A percentile compares a stretch with the other conserved stretches of the same genome.
Conservation (phyloP, 2,888 invertebrate genomes). For the Penaeus monodon region DNA sequence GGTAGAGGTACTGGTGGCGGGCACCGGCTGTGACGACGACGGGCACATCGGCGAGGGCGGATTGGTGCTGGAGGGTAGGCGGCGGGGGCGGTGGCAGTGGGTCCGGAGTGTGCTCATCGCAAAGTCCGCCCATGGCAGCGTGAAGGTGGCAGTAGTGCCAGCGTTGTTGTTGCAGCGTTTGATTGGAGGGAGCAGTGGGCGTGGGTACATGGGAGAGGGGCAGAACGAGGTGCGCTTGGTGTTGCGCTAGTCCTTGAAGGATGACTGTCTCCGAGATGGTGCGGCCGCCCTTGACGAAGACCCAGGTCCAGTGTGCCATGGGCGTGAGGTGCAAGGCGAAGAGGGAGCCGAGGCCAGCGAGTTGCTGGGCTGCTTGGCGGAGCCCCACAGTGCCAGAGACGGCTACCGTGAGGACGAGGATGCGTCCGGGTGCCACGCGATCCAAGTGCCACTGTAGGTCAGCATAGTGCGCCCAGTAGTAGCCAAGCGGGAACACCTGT, state of each 20-base stretch:
- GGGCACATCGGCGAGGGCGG: slow-evolving; percentile 38
- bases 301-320: slow-evolving; percentile 61
- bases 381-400: slow-evolving; percentile 42
- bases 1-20: slow-evolving; percentile 60
- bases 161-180: slow-evolving; percentile 14
- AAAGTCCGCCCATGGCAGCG: slow-evolving; percentile 58
- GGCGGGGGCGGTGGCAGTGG: slow-evolving; percentile 36
- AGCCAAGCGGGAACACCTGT: slow-evolving; percentile 58
- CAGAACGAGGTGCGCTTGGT: slow-evolving; percentile 34
- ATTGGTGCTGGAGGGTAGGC: slow-evolving; percentile 11
- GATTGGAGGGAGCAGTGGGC: neutral
- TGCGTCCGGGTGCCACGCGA: slow-evolving; percentile 41
- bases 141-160: slow-evolving; percentile 54
- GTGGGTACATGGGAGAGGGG: slow-evolving; percentile 36
- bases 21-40: slow-evolving; percentile 60
- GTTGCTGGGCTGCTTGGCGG: slow-evolving; percentile 30
- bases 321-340: slow-evolving; percentile 47
- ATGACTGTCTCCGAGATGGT: slow-evolving; percentile 55
- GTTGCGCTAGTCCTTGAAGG: slow-evolving; percentile 17
- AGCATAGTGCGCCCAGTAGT: slow-evolving; percentile 53
- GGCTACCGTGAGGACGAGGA: slow-evolving; percentile 47
- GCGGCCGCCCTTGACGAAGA: slow-evolving; percentile 61
- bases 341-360: slow-evolving; percentile 48
- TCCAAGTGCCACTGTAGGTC: slow-evolving; percentile 60
- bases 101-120: slow-evolving; percentile 49